Evolutionary conservation across 2,888 invertebrate genomes (phyloP).

Genomic region (Parascotia fuliginaria): DNA sequence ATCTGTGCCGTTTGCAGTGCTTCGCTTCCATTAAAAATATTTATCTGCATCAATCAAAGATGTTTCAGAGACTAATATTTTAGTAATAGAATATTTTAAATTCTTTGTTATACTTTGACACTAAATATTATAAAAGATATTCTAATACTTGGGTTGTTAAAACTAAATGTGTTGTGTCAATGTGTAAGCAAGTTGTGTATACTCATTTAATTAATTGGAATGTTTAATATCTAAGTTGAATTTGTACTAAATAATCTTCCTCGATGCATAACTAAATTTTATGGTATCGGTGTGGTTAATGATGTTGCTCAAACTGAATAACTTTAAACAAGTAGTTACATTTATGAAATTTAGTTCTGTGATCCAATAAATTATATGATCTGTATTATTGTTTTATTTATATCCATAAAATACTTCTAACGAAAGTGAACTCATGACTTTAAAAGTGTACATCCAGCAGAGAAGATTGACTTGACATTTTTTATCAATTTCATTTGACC

Average conservation of each 20-base stretch:
- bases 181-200: conserved; percentile 24
- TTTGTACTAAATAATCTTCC: conserved; percentile 42
- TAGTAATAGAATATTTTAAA: conserved; percentile 26
- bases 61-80: too few species aligned
- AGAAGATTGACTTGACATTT: too few species aligned
- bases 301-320: conserved; percentile 81
- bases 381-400: conserved; percentile 55
- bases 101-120: conserved; percentile 39
- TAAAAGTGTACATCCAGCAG: too few species aligned
- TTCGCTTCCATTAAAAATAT: conserved; percentile 32
- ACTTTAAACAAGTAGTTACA: conserved; percentile 75
- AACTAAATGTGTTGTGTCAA: conserved; percentile 27
- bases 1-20: conserved; percentile 60
- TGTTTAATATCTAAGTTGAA: conserved; percentile 32
- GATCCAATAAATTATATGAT: conserved; percentile 78
- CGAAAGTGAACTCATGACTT: too few species aligned
- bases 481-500: too few species aligned
- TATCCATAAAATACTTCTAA: too few species aligned
- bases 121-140: conserved; percentile 32
- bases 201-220: conserved; percentile 34
- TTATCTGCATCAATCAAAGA: background rate
- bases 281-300: conserved; percentile 67
- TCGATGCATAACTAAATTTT: conserved; percentile 48
- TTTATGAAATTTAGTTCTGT: conserved; percentile 81
- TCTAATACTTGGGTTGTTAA: conserved; percentile 23